A percentile compares a stretch with the other conserved stretches of the same genome.
phyloP scores from a whole-genome alignment of 2,113 vertebrate species.

The Dicrurus megarhynchus region DNA sequence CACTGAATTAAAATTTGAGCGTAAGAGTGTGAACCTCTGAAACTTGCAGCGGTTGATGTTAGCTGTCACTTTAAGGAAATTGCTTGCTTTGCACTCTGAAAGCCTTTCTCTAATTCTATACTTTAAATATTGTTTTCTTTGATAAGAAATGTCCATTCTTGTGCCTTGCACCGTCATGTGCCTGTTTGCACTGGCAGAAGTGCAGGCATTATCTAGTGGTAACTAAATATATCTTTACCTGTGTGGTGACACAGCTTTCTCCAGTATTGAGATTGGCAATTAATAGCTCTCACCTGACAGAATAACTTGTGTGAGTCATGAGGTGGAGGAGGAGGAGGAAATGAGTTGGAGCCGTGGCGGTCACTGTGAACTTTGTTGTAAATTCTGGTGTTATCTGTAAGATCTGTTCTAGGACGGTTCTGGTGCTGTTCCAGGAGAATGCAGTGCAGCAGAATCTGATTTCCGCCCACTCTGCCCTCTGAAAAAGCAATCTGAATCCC shows the following conservation, averaged over 20 bases:
- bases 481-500: background rate
- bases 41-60: background rate
- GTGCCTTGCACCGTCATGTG: background rate
- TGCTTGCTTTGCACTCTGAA: background rate
- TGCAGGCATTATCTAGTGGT: background rate
- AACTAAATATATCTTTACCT: slow-evolving; percentile 43
- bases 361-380: background rate
- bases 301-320: background rate
- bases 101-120: background rate
- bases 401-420: background rate
- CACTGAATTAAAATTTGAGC: background rate
- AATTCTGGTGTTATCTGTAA: background rate
- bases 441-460: background rate
- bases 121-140: background rate
- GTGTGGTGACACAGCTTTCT: slow-evolving; percentile 3
- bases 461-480: slow-evolving; percentile 22
- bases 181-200: background rate
- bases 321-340: slow-evolving; percentile 3
- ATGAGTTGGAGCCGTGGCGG: background rate
- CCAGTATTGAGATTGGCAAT: background rate
- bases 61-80: background rate
- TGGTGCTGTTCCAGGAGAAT: background rate
- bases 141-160: background rate
- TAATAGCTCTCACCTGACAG: slow-evolving; percentile 10
- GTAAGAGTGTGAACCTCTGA: background rate